These are phyloP conservation scores for Athene cunicularia DNA, from an alignment of 2,113 vertebrate species.

Conservation along the genomic window DNA sequence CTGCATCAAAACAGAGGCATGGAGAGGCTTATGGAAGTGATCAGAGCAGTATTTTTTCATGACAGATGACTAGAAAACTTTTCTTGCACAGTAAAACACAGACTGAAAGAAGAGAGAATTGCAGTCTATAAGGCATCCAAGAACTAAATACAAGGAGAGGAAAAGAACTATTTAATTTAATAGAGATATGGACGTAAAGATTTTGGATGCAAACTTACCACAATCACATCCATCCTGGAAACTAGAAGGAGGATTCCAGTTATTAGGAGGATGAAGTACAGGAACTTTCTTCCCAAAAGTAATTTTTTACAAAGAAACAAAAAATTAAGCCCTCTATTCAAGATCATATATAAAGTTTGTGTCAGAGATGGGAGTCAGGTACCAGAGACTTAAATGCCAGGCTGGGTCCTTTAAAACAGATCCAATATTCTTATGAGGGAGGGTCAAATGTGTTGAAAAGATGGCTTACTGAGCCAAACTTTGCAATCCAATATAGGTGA, in stretches of 20 bases:
- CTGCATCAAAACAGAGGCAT: neutral
- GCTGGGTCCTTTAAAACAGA: neutral
- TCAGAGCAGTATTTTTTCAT: neutral
- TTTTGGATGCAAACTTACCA: neutral
- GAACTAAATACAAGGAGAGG: neutral
- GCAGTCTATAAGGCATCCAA: neutral
- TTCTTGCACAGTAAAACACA: neutral
- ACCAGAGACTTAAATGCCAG: neutral
- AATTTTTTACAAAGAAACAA: neutral
- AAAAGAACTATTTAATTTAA: neutral
- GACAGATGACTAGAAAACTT: neutral
- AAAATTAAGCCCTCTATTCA: neutral
- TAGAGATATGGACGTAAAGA: neutral
- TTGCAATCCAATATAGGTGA: neutral
- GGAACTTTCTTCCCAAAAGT: neutral
- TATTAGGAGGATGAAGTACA: neutral
- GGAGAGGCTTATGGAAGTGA: neutral
- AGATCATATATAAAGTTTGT: neutral
- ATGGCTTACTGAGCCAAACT: neutral
- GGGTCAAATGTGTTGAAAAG: neutral
- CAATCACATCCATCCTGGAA: neutral
- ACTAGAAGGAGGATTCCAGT: neutral
- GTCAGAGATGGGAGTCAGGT: neutral
- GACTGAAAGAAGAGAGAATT: neutral
- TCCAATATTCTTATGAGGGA: neutral